phyloP scores from a whole-genome alignment of 2,888 invertebrate species.

The Dione vanillae region DNA sequence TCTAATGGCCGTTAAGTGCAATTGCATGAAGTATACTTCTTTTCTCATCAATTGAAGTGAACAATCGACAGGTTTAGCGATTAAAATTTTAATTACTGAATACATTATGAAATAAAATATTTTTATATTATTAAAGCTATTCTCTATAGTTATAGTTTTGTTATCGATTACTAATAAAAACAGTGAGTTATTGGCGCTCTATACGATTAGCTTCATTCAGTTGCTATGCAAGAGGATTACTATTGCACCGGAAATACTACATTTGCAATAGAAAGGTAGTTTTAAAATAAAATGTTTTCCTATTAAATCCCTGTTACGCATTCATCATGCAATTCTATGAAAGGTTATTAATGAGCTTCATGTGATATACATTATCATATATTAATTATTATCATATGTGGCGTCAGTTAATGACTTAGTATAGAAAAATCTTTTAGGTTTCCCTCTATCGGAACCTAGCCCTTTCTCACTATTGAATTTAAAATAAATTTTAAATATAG shows the following conservation, averaged over 20 bases:
- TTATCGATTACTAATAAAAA: constrained; percentile 5
- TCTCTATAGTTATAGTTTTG: background rate
- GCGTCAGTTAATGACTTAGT: too few relatives aligned
- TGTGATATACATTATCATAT: too few relatives aligned
- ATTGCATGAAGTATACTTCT: constrained; percentile 3
- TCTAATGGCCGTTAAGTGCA: constrained; percentile 15
- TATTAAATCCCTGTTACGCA: constrained; percentile 8
- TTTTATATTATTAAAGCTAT: background rate
- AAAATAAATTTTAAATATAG: too few relatives aligned
- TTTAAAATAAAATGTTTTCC: constrained; percentile 17
- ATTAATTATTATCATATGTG: too few relatives aligned
- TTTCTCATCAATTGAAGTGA: constrained; percentile 17
- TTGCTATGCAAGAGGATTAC: constrained; percentile 13
- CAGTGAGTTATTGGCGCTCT: too few relatives aligned
- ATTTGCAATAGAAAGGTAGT: constrained; percentile 1
- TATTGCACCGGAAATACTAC: background rate
- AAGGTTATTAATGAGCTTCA: constrained; percentile 8
- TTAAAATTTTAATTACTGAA: background rate
- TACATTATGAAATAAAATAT: background rate
- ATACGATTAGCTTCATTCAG: background rate
- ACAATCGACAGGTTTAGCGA: background rate
- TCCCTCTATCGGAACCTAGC: too few relatives aligned
- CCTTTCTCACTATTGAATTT: too few relatives aligned
- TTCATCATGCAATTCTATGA: constrained; percentile 17
- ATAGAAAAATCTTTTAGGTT: too few relatives aligned